phyloP scores from a whole-genome alignment of 2,888 invertebrate genomes.

The Strigamia maritima region DNA sequence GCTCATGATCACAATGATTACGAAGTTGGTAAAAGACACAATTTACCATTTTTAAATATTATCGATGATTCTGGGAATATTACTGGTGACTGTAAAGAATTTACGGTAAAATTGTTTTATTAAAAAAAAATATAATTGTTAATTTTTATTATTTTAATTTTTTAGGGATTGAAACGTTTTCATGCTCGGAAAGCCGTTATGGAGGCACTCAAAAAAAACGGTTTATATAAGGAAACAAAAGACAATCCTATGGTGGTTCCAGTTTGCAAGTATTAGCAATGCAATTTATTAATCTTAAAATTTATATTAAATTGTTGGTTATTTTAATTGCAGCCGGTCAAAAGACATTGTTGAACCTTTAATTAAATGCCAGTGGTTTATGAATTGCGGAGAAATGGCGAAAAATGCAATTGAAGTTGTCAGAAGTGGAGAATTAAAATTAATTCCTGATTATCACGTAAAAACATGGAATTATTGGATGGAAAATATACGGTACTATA shows the following conservation, averaged over 20 bases:
- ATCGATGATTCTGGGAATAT: conserved; percentile 88
- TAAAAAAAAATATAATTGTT: neutral
- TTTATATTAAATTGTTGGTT: neutral
- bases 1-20: conserved; percentile 97
- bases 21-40: conserved; percentile 86
- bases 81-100: conserved; percentile 72
- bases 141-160: conserved; percentile 38
- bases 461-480: conserved; percentile 97
- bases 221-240: conserved; percentile 72
- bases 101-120: conserved; percentile 58
- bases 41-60: conserved; percentile 79
- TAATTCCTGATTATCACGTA: conserved; percentile 84
- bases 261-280: conserved; percentile 58
- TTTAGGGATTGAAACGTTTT: conserved; percentile 82
- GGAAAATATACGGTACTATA: conserved; percentile 79
- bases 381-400: conserved; percentile 80
- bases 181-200: conserved; percentile 78
- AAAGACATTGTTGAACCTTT: conserved; percentile 97
- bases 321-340: conserved; percentile 74
- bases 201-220: conserved; percentile 68
- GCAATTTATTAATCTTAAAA: neutral
- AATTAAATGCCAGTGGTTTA: conserved; percentile 91
- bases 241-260: conserved; percentile 97
- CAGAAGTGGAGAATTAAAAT: conserved; percentile 71
- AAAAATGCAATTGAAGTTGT: conserved; percentile 66